phyloP scores from a whole-genome alignment of 2,888 invertebrate species.

The Drosophila greeni region DNA sequence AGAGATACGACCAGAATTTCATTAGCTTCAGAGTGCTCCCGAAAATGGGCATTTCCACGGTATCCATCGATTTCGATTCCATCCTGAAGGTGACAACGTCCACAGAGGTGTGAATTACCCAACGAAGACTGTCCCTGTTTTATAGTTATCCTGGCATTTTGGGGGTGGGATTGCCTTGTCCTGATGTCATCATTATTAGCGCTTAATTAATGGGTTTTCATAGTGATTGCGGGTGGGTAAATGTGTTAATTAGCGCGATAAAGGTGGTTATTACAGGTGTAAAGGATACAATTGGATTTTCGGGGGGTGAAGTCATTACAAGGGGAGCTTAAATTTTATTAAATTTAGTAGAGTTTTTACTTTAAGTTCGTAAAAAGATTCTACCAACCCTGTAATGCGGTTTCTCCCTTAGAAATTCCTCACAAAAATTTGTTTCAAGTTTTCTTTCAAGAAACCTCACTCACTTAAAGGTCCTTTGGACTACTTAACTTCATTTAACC shows the following conservation, averaged over 20 bases:
- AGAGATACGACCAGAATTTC: slow-evolving; percentile 73
- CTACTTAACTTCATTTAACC: slow-evolving; percentile 27
- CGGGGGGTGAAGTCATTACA: neutral
- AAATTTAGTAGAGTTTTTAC: neutral
- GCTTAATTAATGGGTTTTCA: slow-evolving; percentile 51
- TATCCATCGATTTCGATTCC: slow-evolving; percentile 47
- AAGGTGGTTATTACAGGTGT: slow-evolving; percentile 38
- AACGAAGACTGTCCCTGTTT: slow-evolving; percentile 3
- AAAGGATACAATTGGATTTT: slow-evolving; percentile 11
- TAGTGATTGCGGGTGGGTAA: slow-evolving; percentile 25
- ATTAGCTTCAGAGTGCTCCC: slow-evolving; percentile 62
- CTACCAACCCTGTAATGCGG: no score
- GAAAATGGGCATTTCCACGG: slow-evolving; percentile 68
- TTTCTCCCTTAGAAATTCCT: neutral
- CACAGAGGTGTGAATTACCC: slow-evolving; percentile 21
- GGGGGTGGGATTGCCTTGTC: slow-evolving; percentile 9
- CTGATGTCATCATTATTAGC: slow-evolving; percentile 42
- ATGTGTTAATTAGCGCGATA: slow-evolving; percentile 55
- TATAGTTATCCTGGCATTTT: slow-evolving; percentile 28
- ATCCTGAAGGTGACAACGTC: slow-evolving; percentile 22
- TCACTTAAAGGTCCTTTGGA: slow-evolving; percentile 3
- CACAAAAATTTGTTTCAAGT: neutral
- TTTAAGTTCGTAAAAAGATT: neutral
- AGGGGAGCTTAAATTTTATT: neutral
- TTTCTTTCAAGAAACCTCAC: neutral